Base-by-base conservation (phyloP, 2,113 vertebrate genomes). In the Chamaetylas fuelleborni region DNA sequence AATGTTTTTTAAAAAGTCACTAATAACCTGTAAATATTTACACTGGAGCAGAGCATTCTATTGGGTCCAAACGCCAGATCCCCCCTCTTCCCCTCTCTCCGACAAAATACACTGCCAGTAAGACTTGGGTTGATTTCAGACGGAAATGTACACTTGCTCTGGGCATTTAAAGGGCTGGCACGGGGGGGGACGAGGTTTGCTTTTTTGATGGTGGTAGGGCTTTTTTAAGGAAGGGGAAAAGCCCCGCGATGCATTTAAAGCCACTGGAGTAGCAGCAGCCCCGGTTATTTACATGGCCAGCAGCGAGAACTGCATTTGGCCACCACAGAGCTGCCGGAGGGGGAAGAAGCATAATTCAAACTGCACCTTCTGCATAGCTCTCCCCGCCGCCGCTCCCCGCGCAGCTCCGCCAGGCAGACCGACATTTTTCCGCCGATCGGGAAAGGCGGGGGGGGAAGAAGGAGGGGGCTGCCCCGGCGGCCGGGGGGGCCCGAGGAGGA, bases 11-110 rank as follows among this genome's bases (percentile, higher is more conserved):
- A 73, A 95, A 93, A 98, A 98, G 97, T 98, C 97, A 97, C 97
- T 96, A 97, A 98, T 97, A 97, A 92, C 95, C 91, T 97, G 97
- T 97, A 98, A 98, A 98, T 98, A 98, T 98, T 98, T 97, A 98
- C 97, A 97, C 93, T 88, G 65, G 88, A 92, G 93, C 78, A 76
- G 71, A 95, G 76, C 94, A 84, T 92, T 96, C 95, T 96, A 96
- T 96, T 81, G 90, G 98, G 97, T 97, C 96, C 86, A 93, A 95
- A 95, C 72, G 51, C 94, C 96, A 84, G 86, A 97, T 94, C 60
- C 77, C 95, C 96, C 94, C 58, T 38, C 71, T 76, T 81, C 71
- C 72, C 54, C 70, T 73, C 86, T 91, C 85, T 51, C 95, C 7
- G 40, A 72, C 71, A 90, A 89, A 94, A 95, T 71, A 86, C 45